phyloP scores from a whole-genome alignment of 2,888 invertebrate genomes.

The Sepiola atlantica region DNA sequence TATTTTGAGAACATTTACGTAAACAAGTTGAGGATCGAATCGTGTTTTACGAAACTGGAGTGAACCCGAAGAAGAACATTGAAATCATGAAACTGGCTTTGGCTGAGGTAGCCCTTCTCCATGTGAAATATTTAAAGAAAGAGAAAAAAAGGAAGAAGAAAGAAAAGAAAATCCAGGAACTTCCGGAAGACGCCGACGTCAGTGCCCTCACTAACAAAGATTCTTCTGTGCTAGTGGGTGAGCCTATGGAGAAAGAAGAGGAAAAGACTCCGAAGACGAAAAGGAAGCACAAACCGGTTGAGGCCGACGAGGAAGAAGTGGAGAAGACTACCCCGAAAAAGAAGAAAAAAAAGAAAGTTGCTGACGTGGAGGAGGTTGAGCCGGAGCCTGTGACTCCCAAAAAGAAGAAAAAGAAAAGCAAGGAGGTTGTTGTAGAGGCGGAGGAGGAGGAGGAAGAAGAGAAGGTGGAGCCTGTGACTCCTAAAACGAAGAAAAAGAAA shows the following conservation, averaged over 20 bases:
- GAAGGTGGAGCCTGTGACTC: slow-evolving; percentile 52
- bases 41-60: slow-evolving; percentile 95
- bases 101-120: slow-evolving; percentile 76
- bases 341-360: slow-evolving; percentile 50
- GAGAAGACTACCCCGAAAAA: slow-evolving; percentile 35
- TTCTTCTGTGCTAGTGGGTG: slow-evolving; percentile 37
- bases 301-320: not conserved
- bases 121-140: slow-evolving; percentile 64
- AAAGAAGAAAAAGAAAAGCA: slow-evolving; percentile 46
- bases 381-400: slow-evolving; percentile 50
- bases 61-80: slow-evolving; percentile 94
- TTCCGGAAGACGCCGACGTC: not conserved
- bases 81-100: slow-evolving; percentile 97
- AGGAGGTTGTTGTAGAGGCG: slow-evolving; percentile 50
- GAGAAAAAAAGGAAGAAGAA: slow-evolving; percentile 70
- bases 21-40: slow-evolving; percentile 90
- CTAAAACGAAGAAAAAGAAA: slow-evolving; percentile 65
- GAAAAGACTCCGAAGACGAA: not conserved
- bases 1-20: slow-evolving; percentile 73
- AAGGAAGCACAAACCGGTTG: not conserved
- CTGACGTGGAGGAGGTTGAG: slow-evolving; percentile 56
- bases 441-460: slow-evolving; percentile 42
- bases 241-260: not conserved
- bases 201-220: not conserved
- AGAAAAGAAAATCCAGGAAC: slow-evolving; percentile 54